Conservation (phyloP, 2,888 invertebrate species). For the Zygogramma bicolorata region DNA sequence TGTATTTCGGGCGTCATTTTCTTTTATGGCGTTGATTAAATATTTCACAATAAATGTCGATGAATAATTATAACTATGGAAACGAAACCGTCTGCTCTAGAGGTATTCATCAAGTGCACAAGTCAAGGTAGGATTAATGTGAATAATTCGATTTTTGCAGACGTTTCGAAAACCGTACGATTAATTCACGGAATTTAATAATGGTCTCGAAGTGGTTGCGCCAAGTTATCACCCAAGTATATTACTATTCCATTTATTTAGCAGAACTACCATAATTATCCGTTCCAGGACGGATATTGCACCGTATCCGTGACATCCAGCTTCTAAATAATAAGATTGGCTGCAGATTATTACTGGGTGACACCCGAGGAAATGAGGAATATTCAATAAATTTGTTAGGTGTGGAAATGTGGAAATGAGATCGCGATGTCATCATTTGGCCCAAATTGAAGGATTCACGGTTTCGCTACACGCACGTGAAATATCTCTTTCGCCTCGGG, state of each 20-base stretch:
- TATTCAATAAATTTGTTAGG: slow-evolving; percentile 31
- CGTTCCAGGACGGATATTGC: slow-evolving; percentile 40
- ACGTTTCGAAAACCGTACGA: not conserved
- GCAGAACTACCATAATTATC: slow-evolving; percentile 25
- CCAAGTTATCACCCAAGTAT: not conserved
- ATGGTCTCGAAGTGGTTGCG: not conserved
- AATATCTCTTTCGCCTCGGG: not conserved
- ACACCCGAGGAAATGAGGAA: slow-evolving; percentile 37
- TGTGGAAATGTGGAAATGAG: slow-evolving; percentile 11
- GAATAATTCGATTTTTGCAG: not conserved
- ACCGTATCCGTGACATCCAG: slow-evolving; percentile 34
- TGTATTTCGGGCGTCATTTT: too few relatives aligned
- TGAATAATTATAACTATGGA: too few relatives aligned
- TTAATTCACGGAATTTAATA: not conserved
- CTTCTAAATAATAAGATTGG: slow-evolving; percentile 42
- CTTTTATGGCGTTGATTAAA: too few relatives aligned
- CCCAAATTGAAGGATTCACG: not conserved
- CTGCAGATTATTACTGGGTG: slow-evolving; percentile 34
- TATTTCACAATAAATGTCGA: too few relatives aligned
- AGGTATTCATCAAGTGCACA: not conserved
- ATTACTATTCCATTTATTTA: slow-evolving; percentile 29
- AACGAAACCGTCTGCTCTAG: not conserved
- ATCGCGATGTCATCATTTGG: slow-evolving; percentile 7
- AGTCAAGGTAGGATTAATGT: not conserved
- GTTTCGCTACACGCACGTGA: not conserved